Conservation (phyloP, 1,140 invertebrate genomes). For the Samia ricini region DNA sequence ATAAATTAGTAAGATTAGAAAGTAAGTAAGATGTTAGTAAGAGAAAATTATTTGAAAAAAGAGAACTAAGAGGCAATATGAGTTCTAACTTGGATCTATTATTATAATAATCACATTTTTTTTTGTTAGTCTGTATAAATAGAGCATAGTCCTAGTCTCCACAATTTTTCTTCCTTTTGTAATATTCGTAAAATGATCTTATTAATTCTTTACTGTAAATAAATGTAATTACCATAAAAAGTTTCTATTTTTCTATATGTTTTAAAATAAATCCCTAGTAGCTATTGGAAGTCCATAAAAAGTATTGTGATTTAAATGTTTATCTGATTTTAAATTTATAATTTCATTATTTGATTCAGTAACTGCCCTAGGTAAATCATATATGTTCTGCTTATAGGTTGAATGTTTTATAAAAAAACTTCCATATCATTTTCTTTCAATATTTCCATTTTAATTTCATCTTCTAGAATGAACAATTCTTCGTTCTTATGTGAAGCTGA, state of each 20-base stretch:
- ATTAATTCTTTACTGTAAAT: too few species aligned
- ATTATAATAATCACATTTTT: too few species aligned
- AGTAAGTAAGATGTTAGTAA: too few species aligned
- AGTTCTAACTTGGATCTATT: too few species aligned
- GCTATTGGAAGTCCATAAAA: conserved; percentile 62
- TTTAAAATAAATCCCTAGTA: conserved; percentile 58
- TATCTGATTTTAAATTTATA: not conserved
- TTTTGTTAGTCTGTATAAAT: too few species aligned
- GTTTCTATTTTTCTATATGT: conserved; percentile 66
- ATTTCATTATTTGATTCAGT: not conserved
- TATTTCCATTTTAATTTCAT: conserved; percentile 24
- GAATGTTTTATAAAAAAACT: not conserved
- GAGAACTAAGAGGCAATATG: too few species aligned
- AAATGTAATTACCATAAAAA: conserved; percentile 59
- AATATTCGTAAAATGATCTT: too few species aligned
- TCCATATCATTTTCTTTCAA: conserved; percentile 21
- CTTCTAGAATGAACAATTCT: conserved; percentile 37
- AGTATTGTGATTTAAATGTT: conserved; percentile 13
- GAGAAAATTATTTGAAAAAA: too few species aligned
- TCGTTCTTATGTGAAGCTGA: conserved; percentile 58
- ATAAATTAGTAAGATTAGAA: too few species aligned
- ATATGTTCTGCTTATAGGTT: not conserved
- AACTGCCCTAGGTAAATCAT: not conserved
- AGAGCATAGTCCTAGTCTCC: too few species aligned
- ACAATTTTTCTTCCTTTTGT: too few species aligned